These are phyloP conservation scores for Epizoanthus fatuus DNA, from an alignment of 92 coral and sea anemone species.

Conservation along the genomic window DNA sequence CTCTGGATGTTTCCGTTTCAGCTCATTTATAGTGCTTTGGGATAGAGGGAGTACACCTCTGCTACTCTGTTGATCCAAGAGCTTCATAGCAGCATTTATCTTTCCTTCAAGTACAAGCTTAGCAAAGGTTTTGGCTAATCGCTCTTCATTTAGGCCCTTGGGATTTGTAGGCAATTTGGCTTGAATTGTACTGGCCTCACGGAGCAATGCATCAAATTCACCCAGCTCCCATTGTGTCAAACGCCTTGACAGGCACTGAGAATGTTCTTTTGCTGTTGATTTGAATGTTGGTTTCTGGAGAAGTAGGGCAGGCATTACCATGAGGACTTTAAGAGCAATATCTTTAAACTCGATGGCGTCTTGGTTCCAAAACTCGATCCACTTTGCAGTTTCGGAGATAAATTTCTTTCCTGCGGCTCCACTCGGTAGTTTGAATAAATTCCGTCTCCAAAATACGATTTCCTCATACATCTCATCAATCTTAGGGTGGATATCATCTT, in stretches of 20 bases:
- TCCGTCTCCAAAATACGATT: too few species aligned
- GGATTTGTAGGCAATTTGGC: slow-evolving; percentile 42
- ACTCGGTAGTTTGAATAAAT: too few species aligned
- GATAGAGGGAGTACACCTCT: slow-evolving; percentile 45
- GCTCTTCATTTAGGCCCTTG: slow-evolving; percentile 28
- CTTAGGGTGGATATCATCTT: slow-evolving; percentile 22
- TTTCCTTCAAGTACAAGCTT: slow-evolving; percentile 46
- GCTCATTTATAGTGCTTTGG: slow-evolving; percentile 44
- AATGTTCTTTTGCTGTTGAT: slow-evolving; percentile 64
- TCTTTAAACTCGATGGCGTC: slow-evolving; percentile 34
- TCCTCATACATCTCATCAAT: too few species aligned
- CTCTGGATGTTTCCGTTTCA: slow-evolving; percentile 48
- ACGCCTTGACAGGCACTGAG: slow-evolving; percentile 49
- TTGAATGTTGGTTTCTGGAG: slow-evolving; percentile 73
- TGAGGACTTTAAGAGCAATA: slow-evolving; percentile 59
- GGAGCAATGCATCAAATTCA: slow-evolving; percentile 34
- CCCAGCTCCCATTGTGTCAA: slow-evolving; percentile 54
- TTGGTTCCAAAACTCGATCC: slow-evolving; percentile 60
- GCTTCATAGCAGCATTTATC: slow-evolving; percentile 54
- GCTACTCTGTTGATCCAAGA: background rate
- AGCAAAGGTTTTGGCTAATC: slow-evolving; percentile 30
- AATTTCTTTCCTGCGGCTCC: slow-evolving; percentile 13
- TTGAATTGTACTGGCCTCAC: slow-evolving; percentile 46
- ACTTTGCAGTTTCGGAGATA: slow-evolving; percentile 50
- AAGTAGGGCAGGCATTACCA: slow-evolving; percentile 73